Evolutionary conservation across 1,140 invertebrate genomes (phyloP), one percentile per base, ranked within the genome.

Genomic region (Saccostrea echinata): DNA sequence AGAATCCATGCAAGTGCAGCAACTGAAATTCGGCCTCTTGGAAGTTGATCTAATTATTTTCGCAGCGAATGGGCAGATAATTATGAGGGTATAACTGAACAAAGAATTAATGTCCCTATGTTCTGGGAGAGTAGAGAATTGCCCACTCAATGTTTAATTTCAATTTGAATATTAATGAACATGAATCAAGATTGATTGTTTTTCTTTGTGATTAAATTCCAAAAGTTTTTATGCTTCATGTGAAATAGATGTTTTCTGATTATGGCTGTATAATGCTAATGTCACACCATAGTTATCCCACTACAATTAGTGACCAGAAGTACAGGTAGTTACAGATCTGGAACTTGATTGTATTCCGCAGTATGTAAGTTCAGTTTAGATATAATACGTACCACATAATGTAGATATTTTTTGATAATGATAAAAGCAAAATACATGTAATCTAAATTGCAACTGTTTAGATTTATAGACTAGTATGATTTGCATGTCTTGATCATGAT

Each of bases 41-140:
- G 68, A 76, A 76, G 68, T 76, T 76, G 68, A 76, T 76, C 68
- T 76, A 76, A 76, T 76, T 76, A 76, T 76, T 76, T 76, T 76
- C 27, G 68, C 68, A 76, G 68, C 9, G 68, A 76, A 76, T 76
- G 30, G 68, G 68, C 68, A 76, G 68, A 76, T 76, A 76, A 76
- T 76, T 76, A 76, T 76, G 68, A 76, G 68, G 68, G 68, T 76
- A 27, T 76, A 71, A 71, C 68, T 71, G 68, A 71, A 71, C 68
- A 71, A 71, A 71, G 68, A 30, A 30, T 76, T 76, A 76, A 76
- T 76, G 68, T 76, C 68, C 68, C 27, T 27, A 76, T 76, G 27
- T 33, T 76, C 24, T 76, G 68, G 68, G 68, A 76, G 68, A 76
- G 30, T 76, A 76, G 68, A 76, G 68, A 76, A 76, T 76, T 76